Evolutionary conservation across 2,888 invertebrate genomes (phyloP), one percentile per base, ranked within the genome.

Genomic region (Anthrax anthrax): DNA sequence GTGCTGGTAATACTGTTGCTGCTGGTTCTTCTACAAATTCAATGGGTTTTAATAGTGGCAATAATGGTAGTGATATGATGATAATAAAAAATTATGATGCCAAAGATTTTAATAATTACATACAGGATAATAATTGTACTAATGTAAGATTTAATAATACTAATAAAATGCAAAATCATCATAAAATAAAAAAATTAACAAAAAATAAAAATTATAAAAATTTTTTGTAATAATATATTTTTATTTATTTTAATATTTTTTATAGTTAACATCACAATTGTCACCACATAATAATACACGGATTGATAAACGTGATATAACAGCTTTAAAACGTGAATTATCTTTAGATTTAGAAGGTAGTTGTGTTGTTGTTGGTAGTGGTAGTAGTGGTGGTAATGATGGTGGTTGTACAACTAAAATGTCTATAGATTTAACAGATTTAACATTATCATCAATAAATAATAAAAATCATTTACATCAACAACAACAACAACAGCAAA

Each of bases 261-360:
- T 49, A 10, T 44, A 59, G 50, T 45, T 56, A 8, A 56, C 57
- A 42, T 50, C 50, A 45, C 50, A 50, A 48, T 40, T 50, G 16
- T 50, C 51, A 49, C 53, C 54, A 51, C 53, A 57, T n/a, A 54
- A 51, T 12, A 55, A 55, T 13, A 51, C 54, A 38, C 9, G 12
- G 9, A 36, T 1, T 13, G 64, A 66, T 38, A 60, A 60, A 49
- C 62, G 67, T 43, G 65, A 67, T 55, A 66, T 66, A 59, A 59
- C 62, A 45, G 63, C 65, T 2, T 52, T 68, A 13, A 68, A 68
- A 46, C 61, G 66, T 29, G 68, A 69, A 49, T 50, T 69, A 2
- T 69, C 69, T 3, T 50, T 69, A 29, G 69, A 69, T 37, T 54
- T 68, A 47, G 62, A 65, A 41, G 57, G 60, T 3, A 47, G 49